Conservation (phyloP, 1,140 invertebrate genomes). For the Microplitis demolitor region DNA sequence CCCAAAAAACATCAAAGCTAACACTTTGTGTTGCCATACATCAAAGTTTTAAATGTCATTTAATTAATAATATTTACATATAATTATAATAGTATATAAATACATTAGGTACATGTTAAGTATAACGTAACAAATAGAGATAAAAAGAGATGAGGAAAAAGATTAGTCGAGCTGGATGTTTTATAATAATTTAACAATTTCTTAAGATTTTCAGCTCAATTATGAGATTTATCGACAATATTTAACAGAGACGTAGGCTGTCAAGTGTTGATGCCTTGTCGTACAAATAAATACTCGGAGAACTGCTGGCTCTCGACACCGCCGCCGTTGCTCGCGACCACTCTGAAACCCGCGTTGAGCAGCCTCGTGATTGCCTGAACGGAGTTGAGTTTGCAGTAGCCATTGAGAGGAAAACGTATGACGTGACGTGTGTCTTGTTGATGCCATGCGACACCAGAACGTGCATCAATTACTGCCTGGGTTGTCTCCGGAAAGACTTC, state of each 20-base stretch:
- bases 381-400: slow-evolving; percentile 91
- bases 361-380: slow-evolving; percentile 87
- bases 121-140: slow-evolving; percentile 26
- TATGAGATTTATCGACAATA: slow-evolving; percentile 37
- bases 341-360: slow-evolving; percentile 81
- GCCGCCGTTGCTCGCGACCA: slow-evolving; percentile 84
- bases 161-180: neutral
- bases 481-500: slow-evolving; percentile 88
- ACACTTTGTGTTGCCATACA: neutral
- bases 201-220: neutral
- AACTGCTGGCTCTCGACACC: slow-evolving; percentile 92
- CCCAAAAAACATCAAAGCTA: neutral
- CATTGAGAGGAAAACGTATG: slow-evolving; percentile 88
- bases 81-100: slow-evolving; percentile 48
- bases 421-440: slow-evolving; percentile 83
- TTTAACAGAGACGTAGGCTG: slow-evolving; percentile 30
- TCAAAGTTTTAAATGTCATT: slow-evolving; percentile 1
- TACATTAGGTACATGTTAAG: slow-evolving; percentile 48
- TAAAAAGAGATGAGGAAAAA: neutral
- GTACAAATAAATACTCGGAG: slow-evolving; percentile 87
- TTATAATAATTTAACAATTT: neutral
- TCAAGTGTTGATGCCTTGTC: slow-evolving; percentile 63
- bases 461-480: slow-evolving; percentile 80
- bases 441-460: slow-evolving; percentile 82
- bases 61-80: slow-evolving; percentile 41